Evolutionary conservation across 2,888 invertebrate species (phyloP), one percentile per base, ranked within the genome.

Genomic region (Shargacucullia verbasci): DNA sequence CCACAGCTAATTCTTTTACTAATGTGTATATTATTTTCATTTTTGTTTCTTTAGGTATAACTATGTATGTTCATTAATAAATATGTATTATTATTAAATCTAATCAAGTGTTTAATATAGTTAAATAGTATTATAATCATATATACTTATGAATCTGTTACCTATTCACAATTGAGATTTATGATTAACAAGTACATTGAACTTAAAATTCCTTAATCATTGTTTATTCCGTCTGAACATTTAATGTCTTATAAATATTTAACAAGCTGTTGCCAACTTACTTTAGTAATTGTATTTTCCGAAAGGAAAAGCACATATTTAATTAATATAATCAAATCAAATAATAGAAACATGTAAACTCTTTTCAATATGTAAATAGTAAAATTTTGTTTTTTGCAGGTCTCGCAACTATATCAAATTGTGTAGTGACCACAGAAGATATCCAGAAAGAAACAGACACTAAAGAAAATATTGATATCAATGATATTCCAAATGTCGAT

Each of bases 401-500:
- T n/a, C 56, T 83, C 10, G 70, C 72, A 5, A 64, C 82, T 20
- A 2, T 20, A 20, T 20, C 20, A 20, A 20, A 20, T 20, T 20
- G 20, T 20, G 20, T 20, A 55, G 13, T 73, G 33, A 83, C 85
- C 6, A 71, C 74, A 44, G 91, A 90, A 66, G 91, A 92, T 73
- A 87, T 88, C n/a, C 86, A 89, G 47, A 89, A 90, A 60, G 87
- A 88, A 50, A 60, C 72, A 11, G 81, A 83, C 31, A 70, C 64
- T 5, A 79, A 79, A 29, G 84, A 84, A 54, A 77, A 79, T 20
- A 78, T 79, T 47, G 88, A 89, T 6, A 29, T 45, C 25, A 70
- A 82, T 13, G 91, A 91, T 50, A 79, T 91, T 20, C 84, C 90
- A 0, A 92, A 93, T 68, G 92, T 93, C 0, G 92, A 93, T 49